phyloP scores from a whole-genome alignment of 2,888 invertebrate species.

The Meta bourneti region DNA sequence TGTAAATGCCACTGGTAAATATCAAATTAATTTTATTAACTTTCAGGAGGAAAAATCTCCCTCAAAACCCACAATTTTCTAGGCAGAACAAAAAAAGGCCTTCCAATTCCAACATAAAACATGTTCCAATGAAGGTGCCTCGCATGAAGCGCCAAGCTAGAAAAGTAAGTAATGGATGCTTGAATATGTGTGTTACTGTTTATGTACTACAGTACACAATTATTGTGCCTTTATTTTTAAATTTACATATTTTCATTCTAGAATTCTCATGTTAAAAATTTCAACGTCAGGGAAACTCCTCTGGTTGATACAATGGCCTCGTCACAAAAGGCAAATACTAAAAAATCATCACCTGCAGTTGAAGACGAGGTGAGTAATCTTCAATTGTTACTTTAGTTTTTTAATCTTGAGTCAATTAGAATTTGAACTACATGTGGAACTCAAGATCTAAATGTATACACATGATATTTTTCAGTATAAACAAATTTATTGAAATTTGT shows the following conservation, averaged over 20 bases:
- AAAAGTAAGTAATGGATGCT: constrained; percentile 13
- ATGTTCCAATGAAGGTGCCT: constrained; percentile 51
- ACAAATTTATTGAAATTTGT: no score
- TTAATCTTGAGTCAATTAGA: background rate
- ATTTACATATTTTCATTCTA: constrained; percentile 29
- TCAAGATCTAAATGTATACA: no score
- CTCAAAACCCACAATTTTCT: constrained; percentile 15
- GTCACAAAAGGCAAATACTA: background rate
- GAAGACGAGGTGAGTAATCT: constrained; percentile 61
- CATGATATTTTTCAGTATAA: background rate
- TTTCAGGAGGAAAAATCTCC: constrained; percentile 21
- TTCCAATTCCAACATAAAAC: constrained; percentile 42
- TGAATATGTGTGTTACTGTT: background rate
- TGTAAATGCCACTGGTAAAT: no score
- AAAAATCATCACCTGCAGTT: constrained; percentile 12
- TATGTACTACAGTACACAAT: background rate
- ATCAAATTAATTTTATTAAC: background rate
- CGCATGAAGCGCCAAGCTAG: constrained; percentile 35
- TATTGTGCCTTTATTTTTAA: background rate
- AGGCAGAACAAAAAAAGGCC: constrained; percentile 48
- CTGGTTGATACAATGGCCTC: constrained; percentile 58
- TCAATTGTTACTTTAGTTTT: background rate
- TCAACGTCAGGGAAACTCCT: constrained; percentile 71
- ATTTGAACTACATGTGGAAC: no score
- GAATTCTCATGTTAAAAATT: constrained; percentile 68